Evolutionary conservation across 2,113 vertebrate species (phyloP).

Genomic region (Petroica traversi): DNA sequence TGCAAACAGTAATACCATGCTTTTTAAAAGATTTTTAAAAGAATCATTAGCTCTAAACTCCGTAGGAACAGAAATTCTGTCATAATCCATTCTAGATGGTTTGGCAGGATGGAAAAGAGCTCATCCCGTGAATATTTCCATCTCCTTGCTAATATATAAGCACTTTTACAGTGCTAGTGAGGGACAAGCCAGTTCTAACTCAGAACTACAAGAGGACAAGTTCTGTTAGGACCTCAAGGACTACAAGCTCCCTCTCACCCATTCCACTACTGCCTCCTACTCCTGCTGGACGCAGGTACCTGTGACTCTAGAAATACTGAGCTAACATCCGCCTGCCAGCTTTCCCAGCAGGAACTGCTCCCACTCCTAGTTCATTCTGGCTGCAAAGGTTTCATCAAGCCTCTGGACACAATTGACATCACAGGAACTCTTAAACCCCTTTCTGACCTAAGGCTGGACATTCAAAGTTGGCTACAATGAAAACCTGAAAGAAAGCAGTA

Average conservation of each 20-base stretch:
- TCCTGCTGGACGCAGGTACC: not conserved
- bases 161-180: not conserved
- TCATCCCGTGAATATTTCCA: accelerated
- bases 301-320: accelerated
- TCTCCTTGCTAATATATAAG: not conserved
- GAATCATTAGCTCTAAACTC: not conserved
- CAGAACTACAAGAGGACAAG: not conserved
- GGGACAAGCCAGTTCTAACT: not conserved
- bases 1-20: not conserved
- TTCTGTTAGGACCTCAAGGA: not conserved
- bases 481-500: not conserved
- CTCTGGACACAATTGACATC: not conserved
- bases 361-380: not conserved
- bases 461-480: not conserved
- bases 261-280: accelerated
- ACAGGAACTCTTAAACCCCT: not conserved
- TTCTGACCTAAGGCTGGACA: not conserved
- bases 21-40: not conserved
- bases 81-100: not conserved
- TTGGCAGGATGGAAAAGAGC: not conserved
- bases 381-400: not conserved
- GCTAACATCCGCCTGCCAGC: not conserved
- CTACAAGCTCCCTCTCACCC: not conserved
- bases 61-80: not conserved
- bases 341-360: not conserved